Conservation (phyloP, 2,797 vertebrate species). For the Varecia variegata region DNA sequence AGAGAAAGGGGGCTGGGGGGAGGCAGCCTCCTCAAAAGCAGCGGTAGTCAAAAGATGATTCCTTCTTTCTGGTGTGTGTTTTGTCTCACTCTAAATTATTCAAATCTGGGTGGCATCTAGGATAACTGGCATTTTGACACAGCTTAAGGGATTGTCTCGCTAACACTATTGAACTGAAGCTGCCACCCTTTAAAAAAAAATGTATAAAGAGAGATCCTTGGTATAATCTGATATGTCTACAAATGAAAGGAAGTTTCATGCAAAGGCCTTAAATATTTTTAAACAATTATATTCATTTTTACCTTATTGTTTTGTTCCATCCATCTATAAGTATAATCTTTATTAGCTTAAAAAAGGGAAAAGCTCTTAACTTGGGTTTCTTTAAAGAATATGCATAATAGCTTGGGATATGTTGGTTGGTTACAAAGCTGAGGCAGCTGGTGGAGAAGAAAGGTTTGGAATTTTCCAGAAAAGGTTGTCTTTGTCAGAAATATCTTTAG, state of each 20-base stretch:
- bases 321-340: slow-evolving; percentile 73
- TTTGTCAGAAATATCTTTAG: slow-evolving; percentile 30
- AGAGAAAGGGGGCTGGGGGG: slow-evolving; percentile 83
- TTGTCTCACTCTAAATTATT: slow-evolving; percentile 89
- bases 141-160: slow-evolving; percentile 89
- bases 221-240: slow-evolving; percentile 84
- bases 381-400: slow-evolving; percentile 64
- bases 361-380: slow-evolving; percentile 66
- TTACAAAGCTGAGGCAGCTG: slow-evolving; percentile 68
- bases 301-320: slow-evolving; percentile 71
- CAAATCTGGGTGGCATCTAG: slow-evolving; percentile 92
- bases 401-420: slow-evolving; percentile 63
- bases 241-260: slow-evolving; percentile 79
- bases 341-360: slow-evolving; percentile 64
- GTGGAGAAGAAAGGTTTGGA: slow-evolving; percentile 58
- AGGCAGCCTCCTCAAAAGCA: slow-evolving; percentile 85
- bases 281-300: slow-evolving; percentile 76
- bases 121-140: slow-evolving; percentile 88
- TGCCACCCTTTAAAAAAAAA: slow-evolving; percentile 91
- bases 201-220: slow-evolving; percentile 88
- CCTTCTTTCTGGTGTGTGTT: slow-evolving; percentile 88
- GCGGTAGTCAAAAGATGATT: slow-evolving; percentile 88
- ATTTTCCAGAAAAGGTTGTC: slow-evolving; percentile 62
- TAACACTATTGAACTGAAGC: slow-evolving; percentile 83
- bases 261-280: slow-evolving; percentile 75